phyloP scores from a whole-genome alignment of 2,113 vertebrate genomes.

The Chlamydotis undulata region DNA sequence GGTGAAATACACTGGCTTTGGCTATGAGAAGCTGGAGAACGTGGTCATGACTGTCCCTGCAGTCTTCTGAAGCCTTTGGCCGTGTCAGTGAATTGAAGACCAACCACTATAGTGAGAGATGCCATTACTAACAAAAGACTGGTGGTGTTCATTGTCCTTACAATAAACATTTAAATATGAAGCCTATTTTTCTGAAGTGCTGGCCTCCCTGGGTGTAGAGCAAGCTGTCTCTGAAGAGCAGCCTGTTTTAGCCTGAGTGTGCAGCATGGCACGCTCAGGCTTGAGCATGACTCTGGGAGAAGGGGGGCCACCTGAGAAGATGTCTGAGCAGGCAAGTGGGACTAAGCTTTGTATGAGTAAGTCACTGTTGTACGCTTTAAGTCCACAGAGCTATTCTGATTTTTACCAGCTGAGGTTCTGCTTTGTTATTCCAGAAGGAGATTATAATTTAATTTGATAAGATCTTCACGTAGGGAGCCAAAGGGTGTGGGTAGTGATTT shows the following conservation, averaged over 20 bases:
- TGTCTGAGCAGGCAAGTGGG: not conserved
- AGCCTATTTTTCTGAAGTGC: not conserved
- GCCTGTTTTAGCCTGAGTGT: not conserved
- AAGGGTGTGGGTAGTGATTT: constrained; percentile 45
- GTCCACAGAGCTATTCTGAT: not conserved
- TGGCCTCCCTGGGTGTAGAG: not conserved
- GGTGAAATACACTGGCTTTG: not conserved
- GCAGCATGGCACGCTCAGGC: not conserved
- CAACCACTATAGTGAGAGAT: not conserved
- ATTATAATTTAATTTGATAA: constrained; percentile 24
- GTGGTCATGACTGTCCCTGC: not conserved
- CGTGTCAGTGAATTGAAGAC: not conserved
- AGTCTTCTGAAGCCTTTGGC: not conserved
- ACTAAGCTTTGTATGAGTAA: not conserved
- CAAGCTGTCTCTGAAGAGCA: not conserved
- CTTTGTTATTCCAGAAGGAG: not conserved
- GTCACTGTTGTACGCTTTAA: not conserved
- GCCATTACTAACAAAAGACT: not conserved
- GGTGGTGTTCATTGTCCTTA: not conserved
- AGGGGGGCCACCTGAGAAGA: not conserved
- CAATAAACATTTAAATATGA: not conserved
- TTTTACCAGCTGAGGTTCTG: not conserved
- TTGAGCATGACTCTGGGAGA: not conserved
- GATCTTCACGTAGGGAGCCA: constrained; percentile 6
- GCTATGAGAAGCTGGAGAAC: not conserved